Evolutionary conservation across 64 coral and sea anemone genomes (phyloP).

Genomic region (Montipora efflorescens): DNA sequence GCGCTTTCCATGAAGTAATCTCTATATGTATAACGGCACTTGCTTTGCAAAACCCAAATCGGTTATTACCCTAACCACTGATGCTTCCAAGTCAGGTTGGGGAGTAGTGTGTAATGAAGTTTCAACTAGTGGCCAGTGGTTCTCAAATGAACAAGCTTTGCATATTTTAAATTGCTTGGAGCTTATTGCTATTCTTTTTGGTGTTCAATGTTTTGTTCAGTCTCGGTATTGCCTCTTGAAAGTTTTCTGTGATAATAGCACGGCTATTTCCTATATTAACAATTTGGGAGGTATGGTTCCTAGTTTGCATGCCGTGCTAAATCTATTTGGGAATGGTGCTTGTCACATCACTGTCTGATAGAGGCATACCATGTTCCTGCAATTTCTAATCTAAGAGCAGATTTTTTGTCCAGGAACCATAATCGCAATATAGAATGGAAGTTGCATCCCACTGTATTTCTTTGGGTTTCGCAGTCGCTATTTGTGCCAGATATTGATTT

Average conservation of each 20-base stretch:
- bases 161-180: neutral
- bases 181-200: neutral
- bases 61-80: slow-evolving; percentile 3
- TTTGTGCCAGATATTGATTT: slow-evolving; percentile 38
- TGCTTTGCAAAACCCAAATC: neutral
- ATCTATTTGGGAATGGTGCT: slow-evolving; percentile 25
- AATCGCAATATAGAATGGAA: slow-evolving; percentile 9
- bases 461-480: neutral
- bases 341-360: neutral
- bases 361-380: slow-evolving; percentile 12
- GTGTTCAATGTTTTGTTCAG: neutral
- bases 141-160: slow-evolving; percentile 9
- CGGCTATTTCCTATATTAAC: neutral
- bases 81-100: neutral
- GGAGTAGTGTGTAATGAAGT: neutral
- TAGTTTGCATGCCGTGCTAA: slow-evolving; percentile 1
- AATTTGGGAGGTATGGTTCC: neutral
- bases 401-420: slow-evolving; percentile 24
- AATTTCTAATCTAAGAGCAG: slow-evolving; percentile 1
- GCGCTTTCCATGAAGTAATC: too few species aligned
- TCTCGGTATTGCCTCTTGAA: neutral
- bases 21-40: neutral
- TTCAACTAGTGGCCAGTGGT: neutral
- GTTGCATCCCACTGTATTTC: slow-evolving; percentile 31
- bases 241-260: neutral